phyloP scores from a whole-genome alignment of 2,113 vertebrate genomes.

The Protobothrops flavoviridis region DNA sequence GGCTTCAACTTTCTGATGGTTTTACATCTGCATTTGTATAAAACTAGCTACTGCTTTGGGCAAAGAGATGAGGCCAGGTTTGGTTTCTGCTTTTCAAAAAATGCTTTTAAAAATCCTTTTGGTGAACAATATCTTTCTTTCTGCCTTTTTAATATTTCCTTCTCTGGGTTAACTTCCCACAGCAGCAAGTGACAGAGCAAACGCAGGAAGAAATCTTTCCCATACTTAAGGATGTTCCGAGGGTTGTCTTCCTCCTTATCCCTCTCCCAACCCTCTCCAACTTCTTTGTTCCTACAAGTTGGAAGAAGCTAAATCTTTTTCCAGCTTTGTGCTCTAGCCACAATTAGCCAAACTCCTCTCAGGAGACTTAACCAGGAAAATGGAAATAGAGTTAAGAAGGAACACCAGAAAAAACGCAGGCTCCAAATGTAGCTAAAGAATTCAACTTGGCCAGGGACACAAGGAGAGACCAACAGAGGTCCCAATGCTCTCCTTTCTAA shows the following conservation, averaged over 20 bases:
- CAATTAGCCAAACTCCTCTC: neutral
- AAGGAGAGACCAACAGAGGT: constrained; percentile 18
- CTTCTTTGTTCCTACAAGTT: neutral
- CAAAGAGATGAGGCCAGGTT: no score
- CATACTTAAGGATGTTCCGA: neutral
- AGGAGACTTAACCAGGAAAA: neutral
- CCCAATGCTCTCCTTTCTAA: constrained; percentile 24
- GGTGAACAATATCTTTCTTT: no score
- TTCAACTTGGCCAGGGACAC: neutral
- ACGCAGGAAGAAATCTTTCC: neutral
- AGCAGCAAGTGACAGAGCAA: neutral
- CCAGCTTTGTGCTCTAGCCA: neutral
- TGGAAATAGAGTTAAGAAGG: neutral
- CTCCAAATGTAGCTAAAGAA: neutral
- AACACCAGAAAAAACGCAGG: neutral
- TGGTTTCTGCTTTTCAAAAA: no score
- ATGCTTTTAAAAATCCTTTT: no score
- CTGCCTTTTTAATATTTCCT: no score
- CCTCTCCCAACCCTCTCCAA: neutral
- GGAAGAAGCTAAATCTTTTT: neutral
- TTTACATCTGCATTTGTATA: no score
- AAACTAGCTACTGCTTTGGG: no score
- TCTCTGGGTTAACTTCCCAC: no score
- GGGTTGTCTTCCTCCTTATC: neutral
- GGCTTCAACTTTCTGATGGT: no score